Evolutionary conservation across 2,797 vertebrate species (phyloP), one percentile per base, ranked within the genome.

Genomic region (Manis pentadactyla): DNA sequence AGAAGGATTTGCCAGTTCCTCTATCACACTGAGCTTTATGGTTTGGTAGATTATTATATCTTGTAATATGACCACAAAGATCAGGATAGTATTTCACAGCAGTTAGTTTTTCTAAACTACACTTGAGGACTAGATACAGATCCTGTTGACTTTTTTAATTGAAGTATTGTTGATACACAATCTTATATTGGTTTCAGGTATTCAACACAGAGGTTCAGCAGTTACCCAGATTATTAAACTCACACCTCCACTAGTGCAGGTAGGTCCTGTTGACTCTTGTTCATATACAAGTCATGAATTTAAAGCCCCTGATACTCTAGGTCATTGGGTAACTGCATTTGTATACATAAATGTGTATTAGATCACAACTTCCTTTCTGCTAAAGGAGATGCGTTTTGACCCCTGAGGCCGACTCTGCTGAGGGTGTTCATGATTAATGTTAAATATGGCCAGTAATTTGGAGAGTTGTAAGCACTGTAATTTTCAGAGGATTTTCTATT

Each of bases 391-490:
- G 8, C 5, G 39, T 88, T 94, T 94, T 96, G 94, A 88, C 68
- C 69, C 90, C 68, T 1, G 53, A 59, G 79, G 37, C 46, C 77
- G 66, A 69, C 23, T 87, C 46, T 21, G 12, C 27, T 84, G 57
- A 90, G 69, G 9, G 9, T 1, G 18, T 96, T 97, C 78, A 94
- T 95, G 89, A 93, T 94, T 97, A 84, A 89, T 57, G 39, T 64
- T 64, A 73, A 63, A 31, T 49, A 85, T 73, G 29, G 29, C 27
- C n/a, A n/a, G 31, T 78, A 31, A 68, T 87, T 90, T 46, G 39
- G 49, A 53, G 79, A 55, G 57, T 13, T 57, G 8, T n/a, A 42
- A 95, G 74, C 14, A 34, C 17, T 87, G 0, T 5, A 17, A 42
- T 90, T 90, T 92, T 73, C 53, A 96, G 87, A 87, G 79, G 27